Conservation (phyloP, 35 echinoderm and acorn worm species). For the Ophioderma brevispina region DNA sequence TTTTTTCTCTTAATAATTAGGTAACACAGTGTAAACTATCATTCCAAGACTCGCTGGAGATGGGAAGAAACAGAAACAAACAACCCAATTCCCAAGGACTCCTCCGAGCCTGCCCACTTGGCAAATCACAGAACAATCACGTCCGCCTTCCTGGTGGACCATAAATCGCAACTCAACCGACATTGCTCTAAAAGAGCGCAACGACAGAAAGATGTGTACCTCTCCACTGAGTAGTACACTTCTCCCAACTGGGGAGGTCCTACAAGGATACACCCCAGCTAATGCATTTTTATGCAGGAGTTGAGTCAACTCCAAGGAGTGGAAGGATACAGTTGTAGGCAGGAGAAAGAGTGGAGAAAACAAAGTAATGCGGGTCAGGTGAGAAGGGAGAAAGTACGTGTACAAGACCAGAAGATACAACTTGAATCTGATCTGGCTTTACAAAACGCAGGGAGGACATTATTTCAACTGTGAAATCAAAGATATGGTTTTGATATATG, state of each 20-base stretch:
- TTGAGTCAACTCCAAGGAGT: slow-evolving; percentile 19
- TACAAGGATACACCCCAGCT: not conserved
- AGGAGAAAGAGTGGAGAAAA: slow-evolving; percentile 40
- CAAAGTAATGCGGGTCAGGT: not conserved
- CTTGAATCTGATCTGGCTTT: slow-evolving; percentile 49
- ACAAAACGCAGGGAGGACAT: too few species aligned
- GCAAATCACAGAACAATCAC: not conserved
- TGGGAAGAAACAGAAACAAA: slow-evolving; percentile 28
- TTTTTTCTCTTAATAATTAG: not conserved
- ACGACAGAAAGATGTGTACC: slow-evolving; percentile 44
- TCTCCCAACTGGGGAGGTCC: not conserved
- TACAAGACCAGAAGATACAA: slow-evolving; percentile 41
- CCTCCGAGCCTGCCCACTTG: not conserved
- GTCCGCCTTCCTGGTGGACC: slow-evolving; percentile 68
- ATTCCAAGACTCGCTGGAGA: slow-evolving; percentile 40
- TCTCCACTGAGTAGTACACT: not conserved
- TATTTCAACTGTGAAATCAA: too few species aligned
- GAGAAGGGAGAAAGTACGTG: slow-evolving; percentile 31
- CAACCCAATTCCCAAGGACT: not conserved
- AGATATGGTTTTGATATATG: too few species aligned
- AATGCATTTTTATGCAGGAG: slow-evolving; percentile 7
- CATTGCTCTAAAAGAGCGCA: slow-evolving; percentile 66
- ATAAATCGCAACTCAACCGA: slow-evolving; percentile 92
- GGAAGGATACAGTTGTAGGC: slow-evolving; percentile 12
- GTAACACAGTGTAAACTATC: not conserved